Evolutionary conservation across 1,140 invertebrate genomes (phyloP), one percentile per base, ranked within the genome.

Genomic region (Parasteatoda tepidariorum): DNA sequence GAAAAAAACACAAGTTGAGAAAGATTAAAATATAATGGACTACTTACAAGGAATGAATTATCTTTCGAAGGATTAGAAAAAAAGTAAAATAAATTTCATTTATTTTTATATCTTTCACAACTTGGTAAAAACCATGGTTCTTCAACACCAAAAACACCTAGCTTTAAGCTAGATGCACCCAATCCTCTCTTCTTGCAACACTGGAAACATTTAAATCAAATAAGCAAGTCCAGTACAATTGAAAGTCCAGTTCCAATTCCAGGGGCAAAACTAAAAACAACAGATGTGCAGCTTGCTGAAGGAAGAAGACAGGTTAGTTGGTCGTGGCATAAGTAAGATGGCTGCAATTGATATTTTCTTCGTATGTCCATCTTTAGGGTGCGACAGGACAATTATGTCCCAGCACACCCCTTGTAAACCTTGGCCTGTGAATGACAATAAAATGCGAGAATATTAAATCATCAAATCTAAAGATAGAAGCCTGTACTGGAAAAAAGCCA

Each of bases 261-360:
- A 30, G 61, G 31, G 11, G 26, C 61, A 30, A 31, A 64, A 11
- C 24, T 26, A 61, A 62, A 61, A 71, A 6, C 28, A 38, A 75
- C 9, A n/a, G 64, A 70, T 30, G 78, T 61, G 31, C 24, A 34
- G 66, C 41, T 54, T 57, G 55, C 78, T 70, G 78, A 71, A 82
- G 78, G 67, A 57, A 79, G 76, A 79, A 79, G 76, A 70, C 78
- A 82, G 66, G 66, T 82, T 82, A 71, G 66, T 82, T 82, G 78
- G 31, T 55, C 9, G 18, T 9, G 75, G 22, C 15, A 48, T 67
- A 54, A 26, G 31, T 67, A 67, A 34, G 75, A 24, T 57, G 73
- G 38, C 31, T 38, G 13, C 18, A 24, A 64, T 33, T 22, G 61
- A 78, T 13, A 34, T 78, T 67, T 48, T 78, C 75, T 78, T 78